Evolutionary conservation across 2,113 vertebrate genomes (phyloP).

Genomic region (Eretmochelys imbricata): DNA sequence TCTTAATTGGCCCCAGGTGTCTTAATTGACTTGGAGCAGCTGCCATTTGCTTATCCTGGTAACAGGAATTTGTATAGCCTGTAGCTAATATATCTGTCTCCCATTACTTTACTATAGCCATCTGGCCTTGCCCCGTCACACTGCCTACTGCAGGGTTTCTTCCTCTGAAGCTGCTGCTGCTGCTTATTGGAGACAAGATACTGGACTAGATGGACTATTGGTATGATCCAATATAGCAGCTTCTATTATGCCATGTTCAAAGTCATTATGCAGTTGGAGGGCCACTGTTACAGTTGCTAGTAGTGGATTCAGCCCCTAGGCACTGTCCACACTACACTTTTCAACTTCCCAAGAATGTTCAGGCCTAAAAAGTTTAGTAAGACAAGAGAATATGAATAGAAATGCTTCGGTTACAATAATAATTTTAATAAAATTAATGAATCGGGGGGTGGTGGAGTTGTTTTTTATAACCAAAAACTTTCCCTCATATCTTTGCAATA

Average conservation of each 20-base stretch:
- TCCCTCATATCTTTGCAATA: neutral
- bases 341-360: neutral
- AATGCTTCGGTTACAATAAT: neutral
- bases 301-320: neutral
- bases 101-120: too few relatives aligned
- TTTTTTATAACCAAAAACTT: neutral
- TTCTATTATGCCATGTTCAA: neutral
- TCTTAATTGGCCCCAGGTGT: too few relatives aligned
- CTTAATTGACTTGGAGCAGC: too few relatives aligned
- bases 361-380: neutral
- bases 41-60: too few relatives aligned
- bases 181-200: neutral
- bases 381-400: neutral
- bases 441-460: neutral
- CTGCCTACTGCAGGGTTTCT: neutral
- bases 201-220: neutral
- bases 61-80: too few relatives aligned
- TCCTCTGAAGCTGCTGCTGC: neutral
- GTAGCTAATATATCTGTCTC: too few relatives aligned
- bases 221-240: neutral
- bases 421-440: neutral
- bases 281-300: neutral
- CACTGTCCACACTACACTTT: neutral
- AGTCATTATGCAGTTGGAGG: neutral
- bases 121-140: too few relatives aligned